Evolutionary conservation across 2,888 invertebrate species (phyloP).

Genomic region (Thalpophila matura): DNA sequence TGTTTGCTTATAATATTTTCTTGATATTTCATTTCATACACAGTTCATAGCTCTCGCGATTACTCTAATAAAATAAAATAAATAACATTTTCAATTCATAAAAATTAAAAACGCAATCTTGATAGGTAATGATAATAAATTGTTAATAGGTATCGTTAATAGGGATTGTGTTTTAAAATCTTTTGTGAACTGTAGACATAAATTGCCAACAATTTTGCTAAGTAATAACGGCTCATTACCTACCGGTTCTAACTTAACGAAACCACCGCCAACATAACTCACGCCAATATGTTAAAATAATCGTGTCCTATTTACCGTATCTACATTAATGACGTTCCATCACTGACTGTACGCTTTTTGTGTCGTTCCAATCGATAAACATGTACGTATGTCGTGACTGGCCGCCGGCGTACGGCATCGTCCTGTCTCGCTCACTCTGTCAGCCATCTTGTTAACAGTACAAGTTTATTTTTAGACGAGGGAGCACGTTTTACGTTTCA

Average conservation of each 20-base stretch:
- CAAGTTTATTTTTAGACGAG: conserved; percentile 10
- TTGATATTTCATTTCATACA: no score
- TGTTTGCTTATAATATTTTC: no score
- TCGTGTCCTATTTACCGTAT: conserved; percentile 9
- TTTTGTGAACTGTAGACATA: no score
- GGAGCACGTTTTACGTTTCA: conserved; percentile 19
- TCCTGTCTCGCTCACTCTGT: conserved; percentile 17
- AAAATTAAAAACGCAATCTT: no score
- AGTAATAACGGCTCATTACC: conserved; percentile 1
- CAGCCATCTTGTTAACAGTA: conserved; percentile 30
- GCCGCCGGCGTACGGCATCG: not conserved
- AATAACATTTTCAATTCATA: no score
- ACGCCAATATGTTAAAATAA: conserved; percentile 17
- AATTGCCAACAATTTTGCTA: no score
- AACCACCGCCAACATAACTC: no score
- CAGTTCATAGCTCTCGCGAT: no score
- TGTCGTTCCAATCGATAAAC: conserved; percentile 19
- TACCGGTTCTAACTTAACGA: not conserved
- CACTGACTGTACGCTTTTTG: conserved; percentile 4
- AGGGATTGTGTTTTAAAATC: no score
- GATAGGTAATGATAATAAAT: no score
- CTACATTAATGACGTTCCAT: conserved; percentile 14
- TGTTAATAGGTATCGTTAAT: no score
- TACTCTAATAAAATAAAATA: no score
- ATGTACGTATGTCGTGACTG: not conserved